phyloP scores from a whole-genome alignment of 1,140 invertebrate genomes.

The Bombus pascuorum region DNA sequence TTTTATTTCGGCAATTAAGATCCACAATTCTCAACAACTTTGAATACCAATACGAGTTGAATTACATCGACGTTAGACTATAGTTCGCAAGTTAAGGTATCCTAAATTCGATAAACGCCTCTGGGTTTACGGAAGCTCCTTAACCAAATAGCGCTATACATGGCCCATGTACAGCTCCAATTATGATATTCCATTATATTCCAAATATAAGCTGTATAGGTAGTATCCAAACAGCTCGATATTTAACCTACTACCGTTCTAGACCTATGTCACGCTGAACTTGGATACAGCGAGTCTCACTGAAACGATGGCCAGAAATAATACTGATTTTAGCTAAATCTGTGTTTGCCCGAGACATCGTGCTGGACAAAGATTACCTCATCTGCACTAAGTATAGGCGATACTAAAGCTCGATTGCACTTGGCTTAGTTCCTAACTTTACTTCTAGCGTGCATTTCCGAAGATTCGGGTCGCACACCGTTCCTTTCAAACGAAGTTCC shows the following conservation, averaged over 20 bases:
- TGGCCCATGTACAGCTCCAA: too few relatives aligned
- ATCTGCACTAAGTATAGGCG: constrained; percentile 12
- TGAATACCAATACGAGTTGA: too few relatives aligned
- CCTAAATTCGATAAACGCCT: background rate
- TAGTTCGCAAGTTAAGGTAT: background rate
- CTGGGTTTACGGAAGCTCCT: background rate
- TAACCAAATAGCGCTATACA: background rate
- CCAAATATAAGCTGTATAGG: background rate
- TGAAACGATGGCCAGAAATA: background rate
- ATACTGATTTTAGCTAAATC: constrained; percentile 11
- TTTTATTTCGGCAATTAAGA: too few relatives aligned
- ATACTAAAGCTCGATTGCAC: constrained; percentile 5
- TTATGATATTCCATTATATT: background rate
- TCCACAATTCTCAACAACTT: too few relatives aligned
- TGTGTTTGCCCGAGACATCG: background rate
- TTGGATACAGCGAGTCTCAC: background rate
- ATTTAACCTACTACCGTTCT: background rate
- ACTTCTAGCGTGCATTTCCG: background rate
- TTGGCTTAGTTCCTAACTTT: constrained; percentile 31
- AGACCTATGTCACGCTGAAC: background rate
- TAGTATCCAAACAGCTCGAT: background rate
- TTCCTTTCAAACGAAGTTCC: background rate
- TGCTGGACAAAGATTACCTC: constrained; percentile 16
- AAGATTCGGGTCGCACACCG: background rate
- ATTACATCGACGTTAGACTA: too few relatives aligned